Conservation (phyloP, 1,140 invertebrate genomes). For the Bombus soroeensis region DNA sequence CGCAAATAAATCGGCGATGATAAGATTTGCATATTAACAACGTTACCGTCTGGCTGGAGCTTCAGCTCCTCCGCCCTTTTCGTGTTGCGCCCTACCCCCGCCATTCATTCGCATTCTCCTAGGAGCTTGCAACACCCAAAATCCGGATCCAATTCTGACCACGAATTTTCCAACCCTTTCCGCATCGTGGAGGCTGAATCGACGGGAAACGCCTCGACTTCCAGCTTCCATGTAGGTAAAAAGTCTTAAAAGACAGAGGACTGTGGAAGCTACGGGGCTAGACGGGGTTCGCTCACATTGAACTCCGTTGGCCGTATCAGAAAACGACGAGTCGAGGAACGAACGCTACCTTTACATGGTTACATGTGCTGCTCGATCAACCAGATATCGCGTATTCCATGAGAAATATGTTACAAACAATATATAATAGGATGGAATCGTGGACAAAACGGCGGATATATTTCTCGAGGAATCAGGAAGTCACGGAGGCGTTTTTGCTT, state of each 20-base stretch:
- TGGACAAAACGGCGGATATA: background rate
- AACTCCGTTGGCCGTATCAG: constrained; percentile 43
- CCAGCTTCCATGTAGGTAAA: constrained; percentile 44
- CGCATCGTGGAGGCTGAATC: constrained; percentile 44
- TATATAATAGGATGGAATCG: background rate
- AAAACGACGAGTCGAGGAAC: constrained; percentile 46
- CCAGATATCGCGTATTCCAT: background rate
- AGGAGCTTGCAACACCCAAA: constrained; percentile 37
- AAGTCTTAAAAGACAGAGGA: constrained; percentile 52
- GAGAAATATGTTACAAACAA: background rate
- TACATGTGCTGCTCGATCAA: constrained; percentile 11
- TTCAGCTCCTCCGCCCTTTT: constrained; percentile 67
- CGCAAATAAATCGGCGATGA: constrained; percentile 69
- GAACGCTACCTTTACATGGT: constrained; percentile 37
- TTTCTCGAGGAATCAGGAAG: background rate
- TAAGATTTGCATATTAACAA: constrained; percentile 74
- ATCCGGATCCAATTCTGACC: constrained; percentile 64
- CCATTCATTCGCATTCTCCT: constrained; percentile 68
- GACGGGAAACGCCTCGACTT: constrained; percentile 54
- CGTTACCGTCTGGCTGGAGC: constrained; percentile 59
- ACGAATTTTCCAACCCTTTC: constrained; percentile 66
- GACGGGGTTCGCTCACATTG: constrained; percentile 15
- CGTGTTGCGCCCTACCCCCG: constrained; percentile 62
- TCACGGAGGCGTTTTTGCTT: background rate
- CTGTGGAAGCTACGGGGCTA: background rate